These are phyloP conservation scores for Bubalus kerabau DNA, from an alignment of 2,113 vertebrate species.

Conservation along the genomic window DNA sequence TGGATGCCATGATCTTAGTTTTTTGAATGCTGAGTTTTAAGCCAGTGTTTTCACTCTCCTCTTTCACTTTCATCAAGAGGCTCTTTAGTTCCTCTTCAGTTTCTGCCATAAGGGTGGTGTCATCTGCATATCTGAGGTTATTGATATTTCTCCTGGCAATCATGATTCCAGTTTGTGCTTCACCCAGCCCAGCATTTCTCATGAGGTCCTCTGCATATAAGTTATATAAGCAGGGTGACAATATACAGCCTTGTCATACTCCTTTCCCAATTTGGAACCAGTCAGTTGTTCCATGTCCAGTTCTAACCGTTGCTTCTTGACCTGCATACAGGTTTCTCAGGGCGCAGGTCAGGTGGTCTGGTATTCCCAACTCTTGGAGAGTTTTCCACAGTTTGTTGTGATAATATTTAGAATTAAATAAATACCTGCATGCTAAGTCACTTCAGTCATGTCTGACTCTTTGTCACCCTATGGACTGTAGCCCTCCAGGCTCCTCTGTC, in stretches of 20 bases:
- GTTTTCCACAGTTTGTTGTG: neutral
- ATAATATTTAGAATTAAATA: neutral
- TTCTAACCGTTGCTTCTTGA: neutral
- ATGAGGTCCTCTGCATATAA: neutral
- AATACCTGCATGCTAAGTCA: neutral
- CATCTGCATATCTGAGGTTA: neutral
- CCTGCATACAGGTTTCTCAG: neutral
- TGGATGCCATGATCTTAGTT: neutral
- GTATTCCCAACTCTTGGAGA: neutral
- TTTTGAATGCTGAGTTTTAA: neutral
- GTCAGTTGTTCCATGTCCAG: neutral
- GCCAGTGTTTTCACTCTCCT: neutral
- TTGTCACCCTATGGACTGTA: neutral
- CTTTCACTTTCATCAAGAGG: neutral
- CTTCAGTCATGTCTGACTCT: neutral
- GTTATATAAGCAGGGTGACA: neutral
- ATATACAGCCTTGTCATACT: neutral
- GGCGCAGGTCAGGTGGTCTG: neutral
- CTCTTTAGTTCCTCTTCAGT: neutral
- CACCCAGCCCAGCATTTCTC: neutral
- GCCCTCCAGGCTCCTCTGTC: neutral
- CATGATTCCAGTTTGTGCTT: neutral
- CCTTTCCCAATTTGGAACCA: neutral
- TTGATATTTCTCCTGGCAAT: neutral
- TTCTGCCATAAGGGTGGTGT: neutral